Percentiles rank a stretch among this genome's conserved stretches.
Evolutionary conservation across 1,140 invertebrate species (phyloP).

Genomic region (Muscidifurax raptorellus): DNA sequence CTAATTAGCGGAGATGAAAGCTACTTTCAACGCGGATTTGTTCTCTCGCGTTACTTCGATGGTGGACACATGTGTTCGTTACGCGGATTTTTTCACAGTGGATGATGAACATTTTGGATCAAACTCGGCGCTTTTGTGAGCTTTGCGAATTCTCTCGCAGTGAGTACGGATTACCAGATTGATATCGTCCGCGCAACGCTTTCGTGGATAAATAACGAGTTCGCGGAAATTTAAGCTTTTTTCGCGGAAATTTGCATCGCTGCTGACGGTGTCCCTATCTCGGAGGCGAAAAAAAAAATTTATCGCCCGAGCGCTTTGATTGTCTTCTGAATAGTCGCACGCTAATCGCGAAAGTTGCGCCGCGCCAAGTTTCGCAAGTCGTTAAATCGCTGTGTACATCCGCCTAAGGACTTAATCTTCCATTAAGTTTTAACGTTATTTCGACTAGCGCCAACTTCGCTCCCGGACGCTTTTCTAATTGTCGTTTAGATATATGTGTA

Average conservation of each 20-base stretch:
- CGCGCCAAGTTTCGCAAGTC: slow-evolving; percentile 41
- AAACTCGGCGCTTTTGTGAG: too few species aligned
- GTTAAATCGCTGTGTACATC: slow-evolving; percentile 48
- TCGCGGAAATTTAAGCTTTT: too few species aligned
- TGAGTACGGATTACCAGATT: too few species aligned
- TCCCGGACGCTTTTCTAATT: slow-evolving; percentile 15
- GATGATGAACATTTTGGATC: too few species aligned
- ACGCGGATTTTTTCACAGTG: too few species aligned
- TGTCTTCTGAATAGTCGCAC: slow-evolving; percentile 45
- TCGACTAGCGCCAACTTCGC: not conserved
- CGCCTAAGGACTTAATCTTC: slow-evolving; percentile 51
- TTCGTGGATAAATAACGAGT: too few species aligned
- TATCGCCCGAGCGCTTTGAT: slow-evolving; percentile 35
- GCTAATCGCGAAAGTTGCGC: slow-evolving; percentile 49
- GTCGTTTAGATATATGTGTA: slow-evolving; percentile 31
- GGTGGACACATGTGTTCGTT: too few species aligned
- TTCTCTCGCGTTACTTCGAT: not conserved
- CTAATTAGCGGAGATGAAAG: not conserved
- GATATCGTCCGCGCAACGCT: too few species aligned
- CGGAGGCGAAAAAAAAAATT: slow-evolving; percentile 44
- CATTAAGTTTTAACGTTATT: slow-evolving; percentile 51
- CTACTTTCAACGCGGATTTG: not conserved
- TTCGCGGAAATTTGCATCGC: not conserved
- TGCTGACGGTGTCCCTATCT: not conserved
- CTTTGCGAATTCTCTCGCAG: too few species aligned